Evolutionary conservation across 2,797 vertebrate genomes (phyloP).

Genomic region (Myotis planiceps): DNA sequence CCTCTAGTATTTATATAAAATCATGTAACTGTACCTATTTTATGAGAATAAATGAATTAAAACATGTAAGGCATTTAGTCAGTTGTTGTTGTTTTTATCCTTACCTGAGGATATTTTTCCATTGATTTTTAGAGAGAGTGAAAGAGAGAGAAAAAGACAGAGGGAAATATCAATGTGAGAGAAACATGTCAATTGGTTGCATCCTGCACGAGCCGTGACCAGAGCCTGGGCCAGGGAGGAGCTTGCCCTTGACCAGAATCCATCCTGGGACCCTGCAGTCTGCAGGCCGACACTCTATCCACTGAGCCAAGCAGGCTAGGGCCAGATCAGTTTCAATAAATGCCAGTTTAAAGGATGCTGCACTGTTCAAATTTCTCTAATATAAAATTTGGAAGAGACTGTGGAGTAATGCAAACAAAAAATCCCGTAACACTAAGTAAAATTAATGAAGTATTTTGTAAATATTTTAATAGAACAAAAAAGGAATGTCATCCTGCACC

Average conservation of each 20-base stretch:
- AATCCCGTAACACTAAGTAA: neutral
- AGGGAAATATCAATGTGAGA: too few species aligned
- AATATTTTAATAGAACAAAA: neutral
- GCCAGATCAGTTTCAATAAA: neutral
- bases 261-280: too few species aligned
- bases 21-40: neutral
- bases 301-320: too few species aligned
- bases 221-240: too few species aligned
- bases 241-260: too few species aligned
- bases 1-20: neutral
- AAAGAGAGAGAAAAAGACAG: too few species aligned
- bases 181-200: too few species aligned
- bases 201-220: too few species aligned
- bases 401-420: neutral
- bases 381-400: neutral
- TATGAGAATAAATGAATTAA: constrained; percentile 2
- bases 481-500: neutral
- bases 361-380: neutral
- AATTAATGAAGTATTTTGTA: constrained; percentile 3
- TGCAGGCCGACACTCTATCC: too few species aligned
- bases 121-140: too few species aligned
- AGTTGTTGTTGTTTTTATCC: too few species aligned
- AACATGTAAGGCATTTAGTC: neutral
- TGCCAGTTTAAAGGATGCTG: neutral
- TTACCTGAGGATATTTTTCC: too few species aligned